These are phyloP conservation scores for Pararge aegeria DNA, from an alignment of 1,140 invertebrate species.

Conservation along the genomic window DNA sequence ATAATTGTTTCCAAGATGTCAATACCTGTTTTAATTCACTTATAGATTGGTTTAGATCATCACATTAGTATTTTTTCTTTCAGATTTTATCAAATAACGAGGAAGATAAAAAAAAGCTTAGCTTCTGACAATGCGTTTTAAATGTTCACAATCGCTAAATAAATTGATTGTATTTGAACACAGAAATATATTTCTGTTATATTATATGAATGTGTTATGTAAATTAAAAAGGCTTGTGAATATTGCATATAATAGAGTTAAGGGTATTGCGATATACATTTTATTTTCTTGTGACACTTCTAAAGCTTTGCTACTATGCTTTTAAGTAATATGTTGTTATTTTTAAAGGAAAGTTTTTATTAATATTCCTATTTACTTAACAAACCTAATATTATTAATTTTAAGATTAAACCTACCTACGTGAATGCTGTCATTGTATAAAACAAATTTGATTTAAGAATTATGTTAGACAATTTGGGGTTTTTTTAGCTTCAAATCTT, in stretches of 20 bases:
- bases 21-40: too few relatives aligned
- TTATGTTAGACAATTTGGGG: slow-evolving; percentile 2
- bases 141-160: too few relatives aligned
- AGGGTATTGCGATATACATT: slow-evolving; percentile 35
- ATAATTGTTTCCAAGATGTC: too few relatives aligned
- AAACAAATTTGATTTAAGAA: slow-evolving; percentile 12
- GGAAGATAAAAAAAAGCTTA: too few relatives aligned
- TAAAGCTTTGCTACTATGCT: slow-evolving; percentile 33
- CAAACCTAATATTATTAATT: slow-evolving; percentile 11
- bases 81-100: too few relatives aligned
- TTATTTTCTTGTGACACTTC: slow-evolving; percentile 20
- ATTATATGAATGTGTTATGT: slow-evolving; percentile 24
- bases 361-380: slow-evolving; percentile 18
- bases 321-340: slow-evolving; percentile 19
- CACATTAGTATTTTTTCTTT: slow-evolving; percentile 23
- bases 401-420: slow-evolving; percentile 19
- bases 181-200: slow-evolving; percentile 26
- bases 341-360: slow-evolving; percentile 17
- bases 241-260: slow-evolving; percentile 47
- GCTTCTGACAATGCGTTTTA: too few relatives aligned
- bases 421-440: slow-evolving; percentile 12
- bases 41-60: not conserved
- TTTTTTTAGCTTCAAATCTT: slow-evolving; percentile 6
- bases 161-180: slow-evolving; percentile 36
- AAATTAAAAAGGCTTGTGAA: slow-evolving; percentile 64